Base-by-base conservation (phyloP, 2,113 vertebrate species). In the Cervus canadensis region DNA sequence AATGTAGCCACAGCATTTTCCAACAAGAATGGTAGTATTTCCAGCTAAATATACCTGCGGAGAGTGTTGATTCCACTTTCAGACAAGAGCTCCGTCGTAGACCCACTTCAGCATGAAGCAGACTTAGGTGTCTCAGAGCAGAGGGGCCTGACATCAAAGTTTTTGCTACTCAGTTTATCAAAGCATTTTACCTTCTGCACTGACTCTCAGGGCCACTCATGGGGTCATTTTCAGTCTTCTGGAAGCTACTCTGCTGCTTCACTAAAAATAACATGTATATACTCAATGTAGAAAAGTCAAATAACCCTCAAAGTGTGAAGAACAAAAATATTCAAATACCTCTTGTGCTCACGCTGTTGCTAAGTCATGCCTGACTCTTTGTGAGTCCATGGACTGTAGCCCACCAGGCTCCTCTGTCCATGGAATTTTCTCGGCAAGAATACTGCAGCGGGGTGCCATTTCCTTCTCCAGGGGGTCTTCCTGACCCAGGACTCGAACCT, bases 21-120 rank as follows among this genome's bases (percentile, higher is more conserved):
- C 43, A 26, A 7, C 3, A 59, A 45, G 36, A 93, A 79, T 4
- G 86, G 92, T 67, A 43, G 48, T 54, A 78, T 91, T 74, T 82
- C 94, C 92, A 62, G 78, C 95, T 84, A 52, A 21, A 40, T 57
- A 74, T 1, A 1, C 54, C 56, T 7, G 43, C 9, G 23, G 57
- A 60, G 30, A 59, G 3, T 19, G 1, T 13, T 2, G 52, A 59
- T 56, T 87, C 14, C 5, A 28, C 30, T 86, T 93, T 78, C 40
- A 23, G 43, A 67, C 0, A 26, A 59, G 21, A 64, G 6, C 14
- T 6, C 6, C 7, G 0, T 0, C 60, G 17, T 25, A 5, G 9
- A 30, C 14, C 52, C 36, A 91, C 40, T 43, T 7, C 1, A 5
- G 6, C 52, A 5, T 33, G 26, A 85, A 48, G n/a, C 26, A 7